Evolutionary conservation across 2,888 invertebrate species (phyloP).

Genomic region (Pediacus dermestoides): DNA sequence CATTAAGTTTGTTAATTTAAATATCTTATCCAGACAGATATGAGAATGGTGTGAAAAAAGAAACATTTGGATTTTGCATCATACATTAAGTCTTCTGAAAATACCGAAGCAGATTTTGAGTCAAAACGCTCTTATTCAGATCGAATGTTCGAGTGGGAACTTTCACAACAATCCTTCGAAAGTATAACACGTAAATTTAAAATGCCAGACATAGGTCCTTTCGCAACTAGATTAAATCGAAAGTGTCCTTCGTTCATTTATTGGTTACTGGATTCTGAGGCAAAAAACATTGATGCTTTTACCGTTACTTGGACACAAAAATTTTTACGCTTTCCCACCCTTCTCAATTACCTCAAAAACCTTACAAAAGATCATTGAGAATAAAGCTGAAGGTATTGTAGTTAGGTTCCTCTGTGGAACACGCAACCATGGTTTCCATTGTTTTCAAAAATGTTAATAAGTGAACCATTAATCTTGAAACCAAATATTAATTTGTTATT

Average conservation of each 20-base stretch:
- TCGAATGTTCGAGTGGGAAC: no score
- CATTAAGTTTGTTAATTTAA: background rate
- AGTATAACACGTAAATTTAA: no score
- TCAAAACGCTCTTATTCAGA: no score
- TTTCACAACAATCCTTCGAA: no score
- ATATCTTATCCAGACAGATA: slow-evolving; percentile 18
- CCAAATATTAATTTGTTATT: slow-evolving; percentile 14
- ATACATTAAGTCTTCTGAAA: slow-evolving; percentile 4
- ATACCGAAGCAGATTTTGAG: slow-evolving; percentile 8
- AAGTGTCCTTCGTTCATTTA: slow-evolving; percentile 33
- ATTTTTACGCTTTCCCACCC: slow-evolving; percentile 20
- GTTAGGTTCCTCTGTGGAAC: slow-evolving; percentile 34
- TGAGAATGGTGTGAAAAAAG: slow-evolving; percentile 25
- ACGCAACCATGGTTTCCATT: slow-evolving; percentile 36
- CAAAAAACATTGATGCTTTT: slow-evolving; percentile 31
- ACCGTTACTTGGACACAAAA: slow-evolving; percentile 19
- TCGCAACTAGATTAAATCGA: slow-evolving; percentile 28
- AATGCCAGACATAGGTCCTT: slow-evolving; percentile 32
- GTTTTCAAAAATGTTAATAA: slow-evolving; percentile 17
- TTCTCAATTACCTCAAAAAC: slow-evolving; percentile 31
- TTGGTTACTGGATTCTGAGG: slow-evolving; percentile 27
- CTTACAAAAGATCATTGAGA: slow-evolving; percentile 33
- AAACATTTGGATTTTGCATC: slow-evolving; percentile 11
- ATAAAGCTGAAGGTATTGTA: slow-evolving; percentile 33
- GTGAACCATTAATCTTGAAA: slow-evolving; percentile 23